Evolutionary conservation across 2,888 invertebrate species (phyloP), one percentile per base, ranked within the genome.

Genomic region (Idaea biselata): DNA sequence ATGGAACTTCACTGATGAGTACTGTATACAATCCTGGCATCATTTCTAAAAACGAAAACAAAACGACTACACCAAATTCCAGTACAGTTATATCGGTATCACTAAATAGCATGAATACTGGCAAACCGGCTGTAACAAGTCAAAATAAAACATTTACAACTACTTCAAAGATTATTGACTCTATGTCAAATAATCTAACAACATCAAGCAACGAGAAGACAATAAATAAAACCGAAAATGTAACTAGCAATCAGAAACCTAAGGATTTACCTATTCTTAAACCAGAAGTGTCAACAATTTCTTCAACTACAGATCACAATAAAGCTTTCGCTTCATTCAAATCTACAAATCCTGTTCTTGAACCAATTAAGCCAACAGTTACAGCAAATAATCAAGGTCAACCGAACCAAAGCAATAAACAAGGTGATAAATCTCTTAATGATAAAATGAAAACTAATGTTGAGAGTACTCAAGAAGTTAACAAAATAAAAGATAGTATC

Each of bases 1-100:
- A 68, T 44, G 69, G 71, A 18, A 71, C 69, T 55, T 73, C 74
- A 17, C 67, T 70, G 18, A 63, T 74, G 16, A 77, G 63, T 65
- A 68, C 72, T 54, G 62, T 70, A 11, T 64, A 66, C 60, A 63
- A 65, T 54, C 58, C 64, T 6, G 32, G 59, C 60, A 60, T 60
- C 31, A 17, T 60, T 32, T 59, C 53, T 59, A 63, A 64, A 66
- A 63, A 32, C 25, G 67, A 58, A 68, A 67, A 61, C 69, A 55
- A 68, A 70, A 68, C 44, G 8, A 44, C 44, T 2, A 44, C 60
- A 61, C 62, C 60, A 59, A 59, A 44, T 58, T 17, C 16, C 6
- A 55, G 8, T 17, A 6, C 16, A 55, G 55, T 55, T 16, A 55
- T 16, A 55, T 55, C 17, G 44, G 55, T 4, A 55, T n/a, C 7